Conservation (phyloP, 35 echinoderm and acorn worm genomes). For the Patiria miniata region DNA sequence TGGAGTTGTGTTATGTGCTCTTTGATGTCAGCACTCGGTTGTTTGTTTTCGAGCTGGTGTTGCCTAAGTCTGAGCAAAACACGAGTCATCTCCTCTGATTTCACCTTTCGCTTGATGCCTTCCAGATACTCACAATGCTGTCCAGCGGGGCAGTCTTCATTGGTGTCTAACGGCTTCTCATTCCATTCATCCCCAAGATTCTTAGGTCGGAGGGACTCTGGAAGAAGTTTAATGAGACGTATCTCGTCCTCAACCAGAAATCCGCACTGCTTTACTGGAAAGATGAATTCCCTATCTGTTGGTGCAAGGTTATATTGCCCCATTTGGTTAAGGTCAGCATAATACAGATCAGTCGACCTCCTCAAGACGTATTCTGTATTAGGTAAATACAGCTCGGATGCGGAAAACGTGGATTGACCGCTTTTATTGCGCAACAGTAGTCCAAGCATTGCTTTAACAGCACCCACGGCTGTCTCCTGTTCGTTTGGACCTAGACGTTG, state of each 20-base stretch:
- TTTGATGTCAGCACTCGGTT: neutral
- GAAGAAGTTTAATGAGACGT: conserved; percentile 21
- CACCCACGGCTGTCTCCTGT: neutral
- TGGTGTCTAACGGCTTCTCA: neutral
- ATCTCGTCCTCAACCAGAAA: neutral
- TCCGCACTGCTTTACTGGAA: conserved; percentile 32
- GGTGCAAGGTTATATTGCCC: neutral
- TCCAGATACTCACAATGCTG: neutral
- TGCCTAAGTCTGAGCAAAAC: conserved; percentile 11
- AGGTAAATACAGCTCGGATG: neutral
- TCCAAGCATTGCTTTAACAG: neutral
- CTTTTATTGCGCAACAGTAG: neutral
- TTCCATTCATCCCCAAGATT: conserved; percentile 17
- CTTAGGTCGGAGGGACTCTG: neutral
- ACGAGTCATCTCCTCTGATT: conserved; percentile 31
- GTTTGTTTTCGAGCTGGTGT: neutral
- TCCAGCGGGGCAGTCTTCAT: conserved; percentile 26
- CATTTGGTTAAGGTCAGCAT: neutral
- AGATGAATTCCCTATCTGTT: neutral
- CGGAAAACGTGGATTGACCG: conserved; percentile 10
- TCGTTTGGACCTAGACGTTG: conserved; percentile 8
- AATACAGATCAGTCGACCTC: conserved; percentile 5
- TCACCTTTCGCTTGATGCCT: conserved; percentile 19
- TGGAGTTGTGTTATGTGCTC: neutral
- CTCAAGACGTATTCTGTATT: neutral